These are phyloP conservation scores for Trachelus troglodyta DNA, from an alignment of 2,888 invertebrate species.

Conservation along the genomic window DNA sequence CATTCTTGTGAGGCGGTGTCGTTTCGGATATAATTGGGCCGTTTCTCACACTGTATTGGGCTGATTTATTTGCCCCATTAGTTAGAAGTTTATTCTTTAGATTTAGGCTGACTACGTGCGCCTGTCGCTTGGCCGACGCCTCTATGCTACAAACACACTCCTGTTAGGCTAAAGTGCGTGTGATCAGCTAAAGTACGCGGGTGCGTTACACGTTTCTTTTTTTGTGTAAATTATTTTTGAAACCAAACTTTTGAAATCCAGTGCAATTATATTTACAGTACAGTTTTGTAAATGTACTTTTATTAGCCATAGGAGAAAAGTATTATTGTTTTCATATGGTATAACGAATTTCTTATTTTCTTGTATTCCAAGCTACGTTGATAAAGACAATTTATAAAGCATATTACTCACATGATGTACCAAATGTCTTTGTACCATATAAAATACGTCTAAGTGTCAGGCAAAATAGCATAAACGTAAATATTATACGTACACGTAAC, in stretches of 20 bases:
- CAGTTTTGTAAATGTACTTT: background rate
- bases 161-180: constrained; percentile 42
- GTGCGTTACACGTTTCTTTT: background rate
- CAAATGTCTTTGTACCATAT: background rate
- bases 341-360: background rate
- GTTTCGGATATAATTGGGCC: constrained; percentile 54
- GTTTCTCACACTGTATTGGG: constrained; percentile 56
- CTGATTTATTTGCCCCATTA: constrained; percentile 58
- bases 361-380: background rate
- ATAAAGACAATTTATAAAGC: background rate
- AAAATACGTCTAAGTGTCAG: background rate
- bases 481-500: background rate
- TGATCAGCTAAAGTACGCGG: background rate
- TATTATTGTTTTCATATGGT: background rate
- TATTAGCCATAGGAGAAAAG: background rate
- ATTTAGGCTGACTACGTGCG: constrained; percentile 58
- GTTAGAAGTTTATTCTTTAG: constrained; percentile 62
- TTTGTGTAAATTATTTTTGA: background rate
- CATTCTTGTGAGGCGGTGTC: constrained; percentile 60
- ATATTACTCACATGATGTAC: background rate
- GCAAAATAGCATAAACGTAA: background rate
- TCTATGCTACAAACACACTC: constrained; percentile 63
- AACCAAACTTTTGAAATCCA: too few relatives aligned
- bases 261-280: too few relatives aligned
- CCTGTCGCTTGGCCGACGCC: constrained; percentile 58